Evolutionary conservation across 2,888 invertebrate species (phyloP), one percentile per base, ranked within the genome.

Genomic region (Cantharis flavilabris): DNA sequence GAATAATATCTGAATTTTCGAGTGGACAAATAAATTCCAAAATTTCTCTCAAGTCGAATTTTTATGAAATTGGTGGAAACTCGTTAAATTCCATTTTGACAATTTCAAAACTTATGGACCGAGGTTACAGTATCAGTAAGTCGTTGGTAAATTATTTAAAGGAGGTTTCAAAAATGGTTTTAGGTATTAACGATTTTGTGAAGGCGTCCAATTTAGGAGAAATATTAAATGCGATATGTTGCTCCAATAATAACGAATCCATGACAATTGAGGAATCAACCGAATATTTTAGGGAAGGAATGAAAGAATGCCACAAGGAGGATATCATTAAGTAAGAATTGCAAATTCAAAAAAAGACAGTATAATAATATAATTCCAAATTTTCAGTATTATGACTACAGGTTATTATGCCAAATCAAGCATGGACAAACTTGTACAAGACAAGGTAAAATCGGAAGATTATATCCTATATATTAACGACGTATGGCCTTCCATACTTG

Each of bases 41-140:
- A 0, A 87, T 96, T 9, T 91, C 92, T 0, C 85, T 92, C 0
- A 88, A 92, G 14, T 92, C 94, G 0, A 95, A 95, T 82, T 97
- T 96, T 87, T 97, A 94, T 85, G 93, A 95, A 82, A 90, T 96
- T 33, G 97, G 97, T 2, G 97, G 97, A 9, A 96, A 96, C 85
- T 96, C 96, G 0, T 89, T 97, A 18, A 97, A 97, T 86, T 96
- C 96, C 0, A 94, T 97, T 76, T 94, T 92, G 81, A 95, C 96
- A 0, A 95, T 97, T 7, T 94, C 94, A 0, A 91, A 92, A 84
- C 86, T 97, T 70, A 90, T 93, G 69, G 95, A 96, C 72, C 92
- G 92, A 84, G 96, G 96, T 13, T 96, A 94, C 85, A 91, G 91
- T 82, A 94, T 97, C 81, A 92, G 95, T 91, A 86, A 89, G 90